Percentiles rank a stretch among this genome's conserved stretches.
Evolutionary conservation across 2,888 invertebrate species (phyloP).

Genomic region (Busseola fusca): DNA sequence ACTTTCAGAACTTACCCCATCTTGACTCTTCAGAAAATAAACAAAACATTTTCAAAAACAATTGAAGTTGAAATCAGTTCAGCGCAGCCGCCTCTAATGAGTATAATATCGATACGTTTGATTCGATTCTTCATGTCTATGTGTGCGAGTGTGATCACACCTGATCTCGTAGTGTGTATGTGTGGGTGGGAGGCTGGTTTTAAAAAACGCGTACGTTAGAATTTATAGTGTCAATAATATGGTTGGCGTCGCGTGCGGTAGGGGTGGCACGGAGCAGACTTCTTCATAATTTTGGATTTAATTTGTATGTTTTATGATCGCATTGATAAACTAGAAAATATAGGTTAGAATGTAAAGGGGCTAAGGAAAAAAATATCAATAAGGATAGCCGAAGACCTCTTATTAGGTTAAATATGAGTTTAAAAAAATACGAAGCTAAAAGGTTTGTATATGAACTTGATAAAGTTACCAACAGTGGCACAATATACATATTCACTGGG

Average conservation of each 20-base stretch:
- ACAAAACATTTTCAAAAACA: background rate
- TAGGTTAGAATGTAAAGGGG: no score
- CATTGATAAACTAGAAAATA: background rate
- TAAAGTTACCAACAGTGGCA: no score
- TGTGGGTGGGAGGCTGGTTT: slow-evolving; percentile 77
- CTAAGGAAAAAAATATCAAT: no score
- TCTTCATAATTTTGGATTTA: no score
- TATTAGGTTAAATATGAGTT: no score
- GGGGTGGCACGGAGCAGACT: slow-evolving; percentile 63
- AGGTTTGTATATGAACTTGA: no score
- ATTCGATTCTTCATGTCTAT: background rate
- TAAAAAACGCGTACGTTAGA: slow-evolving; percentile 85
- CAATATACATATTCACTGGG: no score
- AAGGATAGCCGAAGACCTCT: no score
- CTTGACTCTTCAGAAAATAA: background rate
- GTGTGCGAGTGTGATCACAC: slow-evolving; percentile 50
- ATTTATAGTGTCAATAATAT: slow-evolving; percentile 86
- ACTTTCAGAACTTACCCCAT: background rate
- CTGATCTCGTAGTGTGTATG: slow-evolving; percentile 48
- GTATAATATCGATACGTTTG: slow-evolving; percentile 23
- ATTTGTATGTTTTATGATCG: background rate
- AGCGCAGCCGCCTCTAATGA: slow-evolving; percentile 19
- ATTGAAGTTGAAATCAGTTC: background rate
- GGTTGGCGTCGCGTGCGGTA: slow-evolving; percentile 59
- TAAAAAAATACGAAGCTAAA: no score